A percentile compares a stretch with the other conserved stretches of the same genome.
Evolutionary conservation across 2,797 vertebrate genomes (phyloP).

Genomic region (Labroides dimidiatus): DNA sequence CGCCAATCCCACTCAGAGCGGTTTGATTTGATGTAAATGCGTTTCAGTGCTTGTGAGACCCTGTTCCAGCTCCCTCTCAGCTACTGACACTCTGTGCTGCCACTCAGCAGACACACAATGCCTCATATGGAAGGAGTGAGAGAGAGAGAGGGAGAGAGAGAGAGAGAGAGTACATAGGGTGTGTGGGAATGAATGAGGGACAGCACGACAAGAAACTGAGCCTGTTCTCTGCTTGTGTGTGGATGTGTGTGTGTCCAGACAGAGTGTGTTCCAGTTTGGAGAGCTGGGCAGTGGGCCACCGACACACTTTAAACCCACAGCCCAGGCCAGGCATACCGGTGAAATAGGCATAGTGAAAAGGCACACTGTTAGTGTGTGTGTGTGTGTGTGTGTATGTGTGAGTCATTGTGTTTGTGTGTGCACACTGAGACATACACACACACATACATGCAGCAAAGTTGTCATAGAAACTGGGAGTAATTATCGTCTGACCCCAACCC

Average conservation of each 20-base stretch:
- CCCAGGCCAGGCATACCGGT: constrained; percentile 53
- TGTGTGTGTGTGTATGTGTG: constrained; percentile 6
- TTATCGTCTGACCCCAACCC: constrained; percentile 4
- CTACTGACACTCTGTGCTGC: constrained; percentile 17
- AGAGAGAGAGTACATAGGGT: constrained; percentile 14
- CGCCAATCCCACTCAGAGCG: constrained; percentile 12
- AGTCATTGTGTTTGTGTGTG: neutral
- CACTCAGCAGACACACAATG: constrained; percentile 31
- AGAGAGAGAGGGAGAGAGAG: constrained; percentile 6
- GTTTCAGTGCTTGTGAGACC: constrained; percentile 16
- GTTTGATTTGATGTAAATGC: constrained; percentile 50
- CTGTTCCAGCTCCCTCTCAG: constrained; percentile 33
- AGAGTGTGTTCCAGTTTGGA: constrained; percentile 48
- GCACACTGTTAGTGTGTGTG: constrained; percentile 4
- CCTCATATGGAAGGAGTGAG: constrained; percentile 47
- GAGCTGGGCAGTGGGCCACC: constrained; percentile 66
- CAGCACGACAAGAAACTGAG: constrained; percentile 27
- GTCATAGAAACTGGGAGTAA: constrained; percentile 10
- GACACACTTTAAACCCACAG: constrained; percentile 60
- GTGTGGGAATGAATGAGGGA: constrained; percentile 43
- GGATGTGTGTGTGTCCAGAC: constrained; percentile 3
- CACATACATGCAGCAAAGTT: constrained; percentile 8
- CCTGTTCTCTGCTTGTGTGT: constrained; percentile 19
- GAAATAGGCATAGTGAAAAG: constrained; percentile 49
- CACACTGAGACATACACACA: neutral